phyloP scores from a whole-genome alignment of 2,888 invertebrate genomes.

The Andrena flavipes region DNA sequence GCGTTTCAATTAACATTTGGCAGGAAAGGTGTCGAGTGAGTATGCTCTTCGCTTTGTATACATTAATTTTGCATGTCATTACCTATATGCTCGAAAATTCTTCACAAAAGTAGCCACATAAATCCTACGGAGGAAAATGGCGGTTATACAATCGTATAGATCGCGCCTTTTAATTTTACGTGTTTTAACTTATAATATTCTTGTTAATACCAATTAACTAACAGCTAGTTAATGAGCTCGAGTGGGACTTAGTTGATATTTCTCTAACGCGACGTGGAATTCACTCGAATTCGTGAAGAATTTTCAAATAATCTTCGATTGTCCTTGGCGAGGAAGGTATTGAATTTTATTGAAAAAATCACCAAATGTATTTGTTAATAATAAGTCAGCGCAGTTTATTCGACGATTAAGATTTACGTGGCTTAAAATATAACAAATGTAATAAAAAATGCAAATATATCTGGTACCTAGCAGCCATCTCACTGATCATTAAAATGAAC shows the following conservation, averaged over 20 bases:
- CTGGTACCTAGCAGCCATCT: background rate
- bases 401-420: background rate
- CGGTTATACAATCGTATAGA: background rate
- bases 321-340: background rate
- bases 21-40: background rate
- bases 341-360: background rate
- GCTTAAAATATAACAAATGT: conserved; percentile 1
- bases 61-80: background rate
- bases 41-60: background rate
- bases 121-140: background rate
- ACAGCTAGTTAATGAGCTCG: background rate
- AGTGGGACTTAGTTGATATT: background rate
- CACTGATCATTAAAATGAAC: background rate
- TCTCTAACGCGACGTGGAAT: background rate
- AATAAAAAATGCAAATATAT: background rate
- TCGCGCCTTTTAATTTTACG: background rate
- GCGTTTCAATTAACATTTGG: too few species aligned
- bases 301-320: background rate
- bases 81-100: background rate
- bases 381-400: background rate
- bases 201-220: background rate
- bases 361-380: background rate
- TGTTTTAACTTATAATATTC: background rate
- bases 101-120: background rate
- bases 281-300: background rate